Base-by-base conservation (phyloP, 64 coral and sea anemone genomes). In the Pocillopora damicornis region DNA sequence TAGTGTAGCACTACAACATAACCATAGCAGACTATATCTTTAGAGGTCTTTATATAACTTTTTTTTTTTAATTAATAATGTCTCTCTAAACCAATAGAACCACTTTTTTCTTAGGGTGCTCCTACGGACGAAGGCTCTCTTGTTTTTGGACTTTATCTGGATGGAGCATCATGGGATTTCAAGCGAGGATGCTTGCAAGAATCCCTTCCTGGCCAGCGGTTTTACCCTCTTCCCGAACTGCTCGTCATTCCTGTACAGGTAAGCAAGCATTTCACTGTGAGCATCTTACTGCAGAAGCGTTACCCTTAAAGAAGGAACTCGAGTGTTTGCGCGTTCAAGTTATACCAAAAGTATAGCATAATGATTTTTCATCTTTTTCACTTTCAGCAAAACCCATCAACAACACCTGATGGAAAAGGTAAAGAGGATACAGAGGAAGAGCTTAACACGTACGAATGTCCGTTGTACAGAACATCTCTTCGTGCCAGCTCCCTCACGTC, bases 131-230 rank as follows among this genome's bases (percentile, higher is more conserved):
- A 98, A 22, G 88, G 93, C 7, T 58, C 78, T 71, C 42, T 87
- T 15, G 65, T 98, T 9, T 98, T 95, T 92, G 96, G 96, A 13
- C 93, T 98, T 7, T 98, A 98, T 61, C 56, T 98, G n/a, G 96
- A 98, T 66, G 96, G 96, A 60, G 96, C 96, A 26, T 88, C 90
- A 60, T 98, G 93, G 96, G 88, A 98, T 79, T 9, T 58, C 11
- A 58, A 62, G 14, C 15, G 13, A 13, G 74, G 90, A 11, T 92
- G 82, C 37, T 76, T 98, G 36, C 68, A 87, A 4, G 96, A 98
- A 13, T 87, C 96, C 38, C 74, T 83, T 2, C 57, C 83, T 25
- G 90, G 90, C 56, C 93, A 93, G 84, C 90, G 92, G 37, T 86
- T 91, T 78, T 92, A 80, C 57, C 87, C 96, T 15, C 76, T 98